Conservation (phyloP, 2,888 invertebrate genomes). For the Ecliptopera silaceata region DNA sequence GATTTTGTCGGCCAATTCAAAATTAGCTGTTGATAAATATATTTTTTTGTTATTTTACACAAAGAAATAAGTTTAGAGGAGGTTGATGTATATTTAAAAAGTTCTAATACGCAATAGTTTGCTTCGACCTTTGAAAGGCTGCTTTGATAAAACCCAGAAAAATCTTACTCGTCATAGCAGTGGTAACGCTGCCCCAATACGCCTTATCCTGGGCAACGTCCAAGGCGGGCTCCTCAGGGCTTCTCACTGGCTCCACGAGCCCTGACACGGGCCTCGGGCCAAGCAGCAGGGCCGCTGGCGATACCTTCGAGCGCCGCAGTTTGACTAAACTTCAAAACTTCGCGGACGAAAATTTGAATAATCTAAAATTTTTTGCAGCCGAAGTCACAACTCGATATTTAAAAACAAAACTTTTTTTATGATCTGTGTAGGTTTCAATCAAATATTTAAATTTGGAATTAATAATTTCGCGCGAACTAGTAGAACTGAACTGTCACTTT, state of each 20-base stretch:
- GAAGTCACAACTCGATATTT: neutral
- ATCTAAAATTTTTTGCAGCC: constrained; percentile 13
- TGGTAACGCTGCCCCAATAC: constrained; percentile 76
- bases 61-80: no score
- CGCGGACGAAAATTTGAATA: constrained; percentile 27
- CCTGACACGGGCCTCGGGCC: constrained; percentile 82
- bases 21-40: no score
- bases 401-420: constrained; percentile 2
- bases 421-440: neutral
- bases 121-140: no score
- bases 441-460: constrained; percentile 15
- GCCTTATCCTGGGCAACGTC: constrained; percentile 81
- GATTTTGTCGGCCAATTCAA: neutral
- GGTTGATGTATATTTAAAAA: no score
- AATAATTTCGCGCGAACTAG: neutral
- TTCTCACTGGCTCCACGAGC: constrained; percentile 73
- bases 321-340: constrained; percentile 53
- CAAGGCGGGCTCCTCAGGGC: constrained; percentile 75
- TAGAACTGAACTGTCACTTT: constrained; percentile 16
- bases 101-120: no score
- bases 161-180: constrained; percentile 67
- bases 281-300: constrained; percentile 82
- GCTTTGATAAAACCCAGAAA: no score
- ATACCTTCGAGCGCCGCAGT: constrained; percentile 77
- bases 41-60: no score